Percentiles rank a stretch among this genome's conserved stretches.
Conservation (phyloP, 1,140 invertebrate species). For the Hyphantria cunea region DNA sequence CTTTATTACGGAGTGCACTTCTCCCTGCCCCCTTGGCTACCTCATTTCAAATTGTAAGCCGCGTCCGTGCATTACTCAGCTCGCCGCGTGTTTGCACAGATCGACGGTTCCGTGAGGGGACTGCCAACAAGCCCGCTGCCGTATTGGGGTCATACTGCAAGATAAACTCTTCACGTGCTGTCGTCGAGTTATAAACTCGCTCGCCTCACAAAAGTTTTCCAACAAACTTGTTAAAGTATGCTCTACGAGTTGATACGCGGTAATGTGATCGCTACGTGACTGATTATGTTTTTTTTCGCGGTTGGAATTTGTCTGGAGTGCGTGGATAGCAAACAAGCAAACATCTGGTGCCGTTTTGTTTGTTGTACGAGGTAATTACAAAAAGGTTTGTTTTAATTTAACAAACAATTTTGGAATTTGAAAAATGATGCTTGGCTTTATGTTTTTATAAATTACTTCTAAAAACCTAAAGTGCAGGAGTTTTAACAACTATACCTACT, state of each 20-base stretch:
- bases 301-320: constrained; percentile 13
- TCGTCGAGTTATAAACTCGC: constrained; percentile 45
- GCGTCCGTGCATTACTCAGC: constrained; percentile 68
- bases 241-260: constrained; percentile 23
- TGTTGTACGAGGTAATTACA: background rate
- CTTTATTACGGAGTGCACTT: constrained; percentile 69
- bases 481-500: no score
- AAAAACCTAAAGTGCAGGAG: no score
- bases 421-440: no score
- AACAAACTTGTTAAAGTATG: constrained; percentile 35
- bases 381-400: background rate
- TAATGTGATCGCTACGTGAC: constrained; percentile 28
- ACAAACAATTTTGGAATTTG: background rate
- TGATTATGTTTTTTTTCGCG: constrained; percentile 25
- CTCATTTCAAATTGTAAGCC: constrained; percentile 61
- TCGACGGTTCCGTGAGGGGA: constrained; percentile 67
- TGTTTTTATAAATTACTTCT: no score
- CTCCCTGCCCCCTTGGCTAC: constrained; percentile 42
- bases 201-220: constrained; percentile 37
- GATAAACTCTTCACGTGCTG: constrained; percentile 49
- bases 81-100: constrained; percentile 70
- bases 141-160: constrained; percentile 61
- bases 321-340: background rate
- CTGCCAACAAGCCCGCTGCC: constrained; percentile 53
- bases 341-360: background rate